These are phyloP conservation scores for Nestor notabilis DNA, from an alignment of 2,113 vertebrate genomes.

Conservation along the genomic window DNA sequence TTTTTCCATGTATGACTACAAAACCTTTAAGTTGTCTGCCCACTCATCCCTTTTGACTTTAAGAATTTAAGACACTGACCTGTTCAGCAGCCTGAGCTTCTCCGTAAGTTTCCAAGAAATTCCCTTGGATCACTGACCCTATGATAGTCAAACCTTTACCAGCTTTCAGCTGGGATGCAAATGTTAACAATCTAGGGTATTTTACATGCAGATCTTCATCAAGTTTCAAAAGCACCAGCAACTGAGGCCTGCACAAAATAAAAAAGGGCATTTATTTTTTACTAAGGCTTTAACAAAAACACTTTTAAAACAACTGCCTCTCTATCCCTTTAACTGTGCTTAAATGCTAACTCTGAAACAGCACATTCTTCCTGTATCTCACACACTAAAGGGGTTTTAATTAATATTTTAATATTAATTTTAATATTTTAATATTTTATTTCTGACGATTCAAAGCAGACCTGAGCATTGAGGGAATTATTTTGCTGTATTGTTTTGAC, in stretches of 20 bases:
- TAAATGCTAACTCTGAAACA: neutral
- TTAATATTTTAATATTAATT: neutral
- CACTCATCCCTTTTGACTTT: neutral
- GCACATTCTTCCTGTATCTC: neutral
- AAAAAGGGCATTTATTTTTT: neutral
- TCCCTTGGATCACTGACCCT: conserved; percentile 93
- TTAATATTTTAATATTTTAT: neutral
- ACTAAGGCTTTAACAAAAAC: neutral
- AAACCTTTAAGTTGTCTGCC: neutral
- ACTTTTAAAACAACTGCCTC: neutral
- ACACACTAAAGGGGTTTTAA: neutral
- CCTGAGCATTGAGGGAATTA: neutral
- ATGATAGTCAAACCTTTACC: conserved; percentile 98
- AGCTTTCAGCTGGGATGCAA: conserved; percentile 96
- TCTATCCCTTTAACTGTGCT: neutral
- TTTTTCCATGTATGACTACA: neutral
- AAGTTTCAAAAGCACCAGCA: conserved; percentile 93
- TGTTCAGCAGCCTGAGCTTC: conserved; percentile 97
- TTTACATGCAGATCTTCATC: conserved; percentile 98
- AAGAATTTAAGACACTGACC: conserved; percentile 68
- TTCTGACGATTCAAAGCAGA: neutral
- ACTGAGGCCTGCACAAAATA: conserved; percentile 83
- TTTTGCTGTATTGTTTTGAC: neutral
- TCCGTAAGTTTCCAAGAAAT: conserved; percentile 94
- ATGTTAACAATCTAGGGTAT: conserved; percentile 94